Conservation (phyloP, 2,113 vertebrate genomes). For the Emydura subglobosa region DNA sequence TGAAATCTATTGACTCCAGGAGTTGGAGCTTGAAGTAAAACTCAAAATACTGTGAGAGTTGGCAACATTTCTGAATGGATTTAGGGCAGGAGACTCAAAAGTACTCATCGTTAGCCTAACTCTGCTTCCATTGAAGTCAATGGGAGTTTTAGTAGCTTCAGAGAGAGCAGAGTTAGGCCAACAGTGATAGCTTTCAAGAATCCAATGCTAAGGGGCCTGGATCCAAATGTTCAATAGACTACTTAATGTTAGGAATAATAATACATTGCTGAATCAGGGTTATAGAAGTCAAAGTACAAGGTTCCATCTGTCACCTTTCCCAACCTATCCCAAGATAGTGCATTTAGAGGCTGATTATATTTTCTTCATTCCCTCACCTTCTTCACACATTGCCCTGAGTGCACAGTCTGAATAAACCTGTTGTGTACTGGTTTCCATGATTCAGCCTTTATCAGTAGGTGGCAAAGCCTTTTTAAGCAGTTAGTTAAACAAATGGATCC, state of each 20-base stretch:
- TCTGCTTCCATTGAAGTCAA: no score
- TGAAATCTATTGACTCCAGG: no score
- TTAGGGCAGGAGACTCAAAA: no score
- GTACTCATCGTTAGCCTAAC: no score
- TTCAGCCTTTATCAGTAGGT: neutral
- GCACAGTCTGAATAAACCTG: neutral
- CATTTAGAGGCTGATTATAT: neutral
- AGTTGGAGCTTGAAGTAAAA: no score
- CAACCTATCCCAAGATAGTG: neutral
- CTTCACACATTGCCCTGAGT: neutral
- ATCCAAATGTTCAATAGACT: neutral
- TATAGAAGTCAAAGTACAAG: neutral
- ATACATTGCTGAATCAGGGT: accelerated
- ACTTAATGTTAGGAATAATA: neutral
- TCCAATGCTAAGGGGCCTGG: neutral
- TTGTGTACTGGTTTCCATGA: neutral
- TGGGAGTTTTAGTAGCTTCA: no score
- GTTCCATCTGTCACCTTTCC: neutral
- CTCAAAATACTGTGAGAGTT: no score
- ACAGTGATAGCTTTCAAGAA: neutral
- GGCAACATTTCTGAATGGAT: no score
- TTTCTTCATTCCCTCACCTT: neutral
- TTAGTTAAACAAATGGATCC: conserved; percentile 39
- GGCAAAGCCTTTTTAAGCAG: conserved; percentile 29
- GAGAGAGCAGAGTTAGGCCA: no score